phyloP scores from a whole-genome alignment of 2,888 invertebrate species.

The Ethmia dodecea region DNA sequence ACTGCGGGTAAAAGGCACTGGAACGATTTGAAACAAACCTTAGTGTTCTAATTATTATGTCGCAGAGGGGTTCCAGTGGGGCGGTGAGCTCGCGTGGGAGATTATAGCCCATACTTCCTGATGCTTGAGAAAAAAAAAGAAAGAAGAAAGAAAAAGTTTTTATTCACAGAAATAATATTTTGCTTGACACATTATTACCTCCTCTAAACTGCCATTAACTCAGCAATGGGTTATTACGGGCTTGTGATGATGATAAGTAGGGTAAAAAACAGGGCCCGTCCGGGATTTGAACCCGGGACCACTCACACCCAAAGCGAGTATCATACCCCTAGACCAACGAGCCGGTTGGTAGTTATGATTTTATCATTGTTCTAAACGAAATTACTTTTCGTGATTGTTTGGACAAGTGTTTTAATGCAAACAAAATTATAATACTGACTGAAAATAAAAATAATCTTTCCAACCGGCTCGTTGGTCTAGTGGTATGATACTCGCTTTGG shows the following conservation, averaged over 20 bases:
- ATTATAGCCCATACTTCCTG: background rate
- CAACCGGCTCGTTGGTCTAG: constrained; percentile 65
- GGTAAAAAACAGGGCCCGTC: constrained; percentile 31
- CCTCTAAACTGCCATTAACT: constrained; percentile 41
- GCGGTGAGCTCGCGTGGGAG: too few species aligned
- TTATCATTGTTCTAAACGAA: too few species aligned
- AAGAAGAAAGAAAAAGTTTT: constrained; percentile 33
- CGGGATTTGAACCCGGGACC: constrained; percentile 70
- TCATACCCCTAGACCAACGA: constrained; percentile 66
- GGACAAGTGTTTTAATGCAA: too few species aligned
- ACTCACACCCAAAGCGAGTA: constrained; percentile 52
- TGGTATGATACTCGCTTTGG: constrained; percentile 49
- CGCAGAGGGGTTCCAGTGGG: too few species aligned
- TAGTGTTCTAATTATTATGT: too few species aligned
- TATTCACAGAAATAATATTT: constrained; percentile 55
- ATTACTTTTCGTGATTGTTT: too few species aligned
- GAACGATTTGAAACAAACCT: too few species aligned
- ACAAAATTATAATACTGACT: too few species aligned
- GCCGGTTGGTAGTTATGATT: too few species aligned
- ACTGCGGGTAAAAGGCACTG: too few species aligned
- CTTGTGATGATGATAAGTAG: constrained; percentile 18
- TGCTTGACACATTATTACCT: constrained; percentile 43
- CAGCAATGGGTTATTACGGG: constrained; percentile 26
- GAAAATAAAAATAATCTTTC: too few species aligned
- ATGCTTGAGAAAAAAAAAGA: background rate